Base-by-base conservation (phyloP, 2,797 vertebrate species). In the Eleutherodactylus coqui region DNA sequence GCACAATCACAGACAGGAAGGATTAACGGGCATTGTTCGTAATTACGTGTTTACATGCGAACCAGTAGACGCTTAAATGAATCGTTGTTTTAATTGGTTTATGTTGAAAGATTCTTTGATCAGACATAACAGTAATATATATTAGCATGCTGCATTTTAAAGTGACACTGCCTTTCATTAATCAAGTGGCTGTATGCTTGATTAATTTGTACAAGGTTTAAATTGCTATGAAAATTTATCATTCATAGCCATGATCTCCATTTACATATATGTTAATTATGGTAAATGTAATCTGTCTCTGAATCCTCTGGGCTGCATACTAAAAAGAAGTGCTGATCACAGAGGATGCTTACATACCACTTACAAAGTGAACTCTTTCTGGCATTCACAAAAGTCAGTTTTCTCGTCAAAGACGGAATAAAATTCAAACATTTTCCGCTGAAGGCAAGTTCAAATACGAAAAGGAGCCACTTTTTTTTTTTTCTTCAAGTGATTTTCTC, bases 241-340 rank as follows among this genome's bases (percentile, higher is more conserved):
- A 95, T 95, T 94, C 94, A 95, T 94, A 95, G 94, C 93, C 94
- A 96, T 95, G 94, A 94, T 95, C 94, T 93, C 92, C 93, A 95
- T 96, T 96, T 95, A 94, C 94, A 96, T 95, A 95, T 95, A 95
- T 96, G 95, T 95, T 95, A 95, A 95, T 96, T 95, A 95, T 92
- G 91, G 94, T 95, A 95, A 95, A 94, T 95, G 94, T 94, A 95
- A 95, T 95, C 93, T 95, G 94, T 95, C 94, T 91, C 92, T 88
- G 91, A 94, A 94, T 94, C 93, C 94, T 95, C 93, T 94, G 94
- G 94, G 94, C 92, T 94, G 95, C 94, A 95, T 95, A 95, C 92
- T 95, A 95, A 95, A 94, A 93, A 94, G 95, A 93, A 90, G 90
- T 88, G 92, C 91, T 93, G 92, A 95, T 95, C 93, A 94, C 90